These are phyloP conservation scores for Mystacornis crossleyi DNA, from an alignment of 2,113 vertebrate species.

Conservation along the genomic window DNA sequence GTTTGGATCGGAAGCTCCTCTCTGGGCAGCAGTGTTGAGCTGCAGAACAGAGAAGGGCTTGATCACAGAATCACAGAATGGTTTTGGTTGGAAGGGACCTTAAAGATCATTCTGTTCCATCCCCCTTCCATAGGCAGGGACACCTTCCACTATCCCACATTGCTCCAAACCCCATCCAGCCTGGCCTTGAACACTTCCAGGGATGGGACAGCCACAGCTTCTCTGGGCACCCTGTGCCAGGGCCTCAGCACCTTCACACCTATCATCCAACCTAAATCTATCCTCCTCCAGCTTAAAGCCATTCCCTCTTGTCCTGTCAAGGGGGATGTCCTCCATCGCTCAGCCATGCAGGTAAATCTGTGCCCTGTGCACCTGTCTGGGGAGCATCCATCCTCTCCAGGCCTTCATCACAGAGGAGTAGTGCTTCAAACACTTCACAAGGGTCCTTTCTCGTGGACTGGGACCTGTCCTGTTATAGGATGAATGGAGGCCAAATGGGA, in stretches of 20 bases:
- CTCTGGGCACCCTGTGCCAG: neutral
- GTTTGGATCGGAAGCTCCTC: neutral
- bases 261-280: neutral
- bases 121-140: neutral
- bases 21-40: neutral
- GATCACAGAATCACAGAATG: neutral
- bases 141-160: neutral
- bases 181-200: neutral
- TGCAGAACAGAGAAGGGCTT: neutral
- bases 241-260: neutral
- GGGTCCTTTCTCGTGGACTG: neutral
- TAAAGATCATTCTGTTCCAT: neutral
- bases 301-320: neutral
- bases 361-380: neutral
- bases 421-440: neutral
- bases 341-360: fast-evolving
- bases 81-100: neutral
- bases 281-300: neutral
- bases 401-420: neutral
- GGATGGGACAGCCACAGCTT: neutral
- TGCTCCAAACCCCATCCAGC: neutral
- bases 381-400: neutral
- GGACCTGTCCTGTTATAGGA: neutral
- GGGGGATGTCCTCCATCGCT: neutral
- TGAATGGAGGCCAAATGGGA: neutral